Evolutionary conservation across 1,140 invertebrate species (phyloP), one percentile per base, ranked within the genome.

Genomic region (Cydia strobilella): DNA sequence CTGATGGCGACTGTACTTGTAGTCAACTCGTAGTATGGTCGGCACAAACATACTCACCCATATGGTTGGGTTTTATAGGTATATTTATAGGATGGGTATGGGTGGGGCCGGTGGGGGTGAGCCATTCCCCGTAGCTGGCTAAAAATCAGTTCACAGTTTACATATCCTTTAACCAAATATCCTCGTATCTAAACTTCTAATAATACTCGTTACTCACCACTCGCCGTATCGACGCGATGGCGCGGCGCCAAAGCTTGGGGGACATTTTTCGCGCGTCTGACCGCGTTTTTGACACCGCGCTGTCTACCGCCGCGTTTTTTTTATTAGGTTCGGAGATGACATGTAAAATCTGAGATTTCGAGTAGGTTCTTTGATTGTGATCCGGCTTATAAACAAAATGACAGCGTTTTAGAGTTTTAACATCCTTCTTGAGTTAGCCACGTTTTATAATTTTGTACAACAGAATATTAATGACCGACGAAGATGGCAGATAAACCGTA

Each of bases 231-330:
- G 63, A 65, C 27, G 63, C 59, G 42, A 42, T 84, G 84, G 83
- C 82, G 45, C 5, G 18, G 20, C 54, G 81, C 83, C 84, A 86
- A 73, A 12, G 31, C 9, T 65, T 74, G 62, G 73, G 73, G 72
- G 78, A 82, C 84, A 82, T 85, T 82, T 82, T 83, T 83, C 79
- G 80, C 80, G 77, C 51, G 71, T 66, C 74, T 81, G 84, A 82
- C 84, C 84, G 66, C 73, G 78, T 82, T 86, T 76, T 78, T 74
- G 27, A 73, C 76, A 73, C 81, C 83, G 81, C 79, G 83, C 80
- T 65, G 80, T 84, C 80, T 84, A 63, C 72, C 1, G 25, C 15
- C 20, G 15, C 65, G 51, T 23, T 74, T 77, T 79, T 74, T 76
- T 48, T 15, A 72, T 35, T 76, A 76, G 42, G 42, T 42, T 82